Evolutionary conservation across 2,113 vertebrate genomes (phyloP).

Genomic region (Entosphenus tridentatus): DNA sequence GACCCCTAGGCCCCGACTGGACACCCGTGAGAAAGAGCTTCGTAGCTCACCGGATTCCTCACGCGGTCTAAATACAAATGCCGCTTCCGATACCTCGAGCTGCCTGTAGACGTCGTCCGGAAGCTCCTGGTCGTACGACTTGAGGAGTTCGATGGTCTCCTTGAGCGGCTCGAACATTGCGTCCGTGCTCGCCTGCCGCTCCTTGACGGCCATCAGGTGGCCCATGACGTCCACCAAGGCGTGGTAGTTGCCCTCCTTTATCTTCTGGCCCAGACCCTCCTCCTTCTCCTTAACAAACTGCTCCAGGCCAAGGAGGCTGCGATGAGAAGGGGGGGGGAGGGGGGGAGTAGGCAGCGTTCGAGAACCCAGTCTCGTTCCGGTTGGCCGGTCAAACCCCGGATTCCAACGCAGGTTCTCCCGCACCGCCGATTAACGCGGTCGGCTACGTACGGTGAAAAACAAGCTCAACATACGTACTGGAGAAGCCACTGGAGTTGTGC

Average conservation of each 20-base stretch:
- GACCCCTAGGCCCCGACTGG: too few species aligned
- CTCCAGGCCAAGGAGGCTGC: constrained; percentile 52
- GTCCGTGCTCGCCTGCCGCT: constrained; percentile 38
- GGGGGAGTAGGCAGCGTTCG: neutral
- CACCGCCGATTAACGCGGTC: too few species aligned
- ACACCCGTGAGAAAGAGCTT: too few species aligned
- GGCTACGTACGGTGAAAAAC: too few species aligned
- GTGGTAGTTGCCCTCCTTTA: constrained; percentile 41
- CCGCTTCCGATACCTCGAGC: constrained; percentile 30
- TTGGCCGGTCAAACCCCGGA: neutral
- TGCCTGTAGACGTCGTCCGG: constrained; percentile 46
- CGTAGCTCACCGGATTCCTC: too few species aligned
- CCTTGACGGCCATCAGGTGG: constrained; percentile 56
- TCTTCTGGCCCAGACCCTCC: constrained; percentile 28
- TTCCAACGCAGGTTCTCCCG: too few species aligned
- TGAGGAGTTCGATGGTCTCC: constrained; percentile 55
- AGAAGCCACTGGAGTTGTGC: too few species aligned
- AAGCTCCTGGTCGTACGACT: constrained; percentile 49
- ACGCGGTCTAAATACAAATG: too few species aligned
- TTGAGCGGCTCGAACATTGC: constrained; percentile 71
- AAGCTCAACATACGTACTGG: too few species aligned
- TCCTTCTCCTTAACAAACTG: constrained; percentile 30
- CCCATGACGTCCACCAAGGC: constrained; percentile 53
- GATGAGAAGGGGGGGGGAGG: neutral
- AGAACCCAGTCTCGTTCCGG: neutral